These are phyloP conservation scores for Trichomalopsis sarcophagae DNA, from an alignment of 1,140 invertebrate species.

Conservation along the genomic window DNA sequence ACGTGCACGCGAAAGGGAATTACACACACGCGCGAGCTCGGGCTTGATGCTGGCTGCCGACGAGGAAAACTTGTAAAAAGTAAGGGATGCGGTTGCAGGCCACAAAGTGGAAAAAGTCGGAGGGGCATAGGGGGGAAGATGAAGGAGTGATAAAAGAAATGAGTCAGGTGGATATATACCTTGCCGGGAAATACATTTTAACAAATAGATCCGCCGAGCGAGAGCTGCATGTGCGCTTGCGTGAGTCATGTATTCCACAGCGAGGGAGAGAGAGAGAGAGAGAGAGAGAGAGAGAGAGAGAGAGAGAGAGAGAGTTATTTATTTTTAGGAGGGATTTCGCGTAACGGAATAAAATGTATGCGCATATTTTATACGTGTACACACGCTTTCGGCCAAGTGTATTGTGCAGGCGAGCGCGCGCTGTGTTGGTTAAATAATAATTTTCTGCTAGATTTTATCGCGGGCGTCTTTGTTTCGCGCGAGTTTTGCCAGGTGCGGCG, in stretches of 20 bases:
- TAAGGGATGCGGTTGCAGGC: constrained; percentile 13
- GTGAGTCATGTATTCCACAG: background rate
- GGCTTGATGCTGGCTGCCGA: background rate
- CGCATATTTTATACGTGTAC: background rate
- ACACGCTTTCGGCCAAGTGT: background rate
- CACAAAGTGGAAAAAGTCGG: constrained; percentile 47
- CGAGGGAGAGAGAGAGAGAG: background rate
- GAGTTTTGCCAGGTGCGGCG: too few relatives aligned
- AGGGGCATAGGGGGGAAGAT: background rate
- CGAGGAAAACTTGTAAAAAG: constrained; percentile 48
- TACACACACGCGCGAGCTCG: background rate
- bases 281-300: background rate
- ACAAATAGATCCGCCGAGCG: constrained; percentile 9
- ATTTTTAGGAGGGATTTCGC: background rate
- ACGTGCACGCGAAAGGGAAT: constrained; percentile 39
- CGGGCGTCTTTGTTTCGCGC: background rate
- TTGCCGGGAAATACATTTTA: constrained; percentile 23
- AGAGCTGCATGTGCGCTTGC: background rate
- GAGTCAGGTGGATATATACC: constrained; percentile 38
- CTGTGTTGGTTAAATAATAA: background rate
- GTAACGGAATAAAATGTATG: background rate
- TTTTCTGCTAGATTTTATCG: background rate
- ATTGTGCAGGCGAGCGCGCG: background rate
- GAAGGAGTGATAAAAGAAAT: constrained; percentile 47
- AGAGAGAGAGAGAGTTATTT: background rate